phyloP scores from a whole-genome alignment of 2,113 vertebrate species.

The Mohoua ochrocephala region DNA sequence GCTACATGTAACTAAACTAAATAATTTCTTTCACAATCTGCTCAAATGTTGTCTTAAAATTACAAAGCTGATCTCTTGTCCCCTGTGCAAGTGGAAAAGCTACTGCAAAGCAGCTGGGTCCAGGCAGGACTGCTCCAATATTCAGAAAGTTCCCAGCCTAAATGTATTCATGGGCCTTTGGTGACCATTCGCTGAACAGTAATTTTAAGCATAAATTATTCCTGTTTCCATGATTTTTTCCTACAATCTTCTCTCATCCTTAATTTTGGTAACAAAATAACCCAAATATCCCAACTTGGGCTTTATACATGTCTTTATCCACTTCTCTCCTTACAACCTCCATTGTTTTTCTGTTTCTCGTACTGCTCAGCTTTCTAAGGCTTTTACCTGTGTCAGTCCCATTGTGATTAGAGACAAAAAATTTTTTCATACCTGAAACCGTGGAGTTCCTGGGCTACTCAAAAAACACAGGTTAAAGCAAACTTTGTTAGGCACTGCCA shows the following conservation, averaged over 20 bases:
- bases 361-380: not conserved
- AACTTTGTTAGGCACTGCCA: not conserved
- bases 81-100: accelerated
- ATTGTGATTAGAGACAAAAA: not conserved
- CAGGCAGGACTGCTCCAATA: not conserved
- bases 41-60: not conserved
- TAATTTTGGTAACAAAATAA: not conserved
- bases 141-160: not conserved
- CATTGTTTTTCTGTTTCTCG: not conserved
- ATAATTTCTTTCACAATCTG: not conserved
- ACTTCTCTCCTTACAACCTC: not conserved
- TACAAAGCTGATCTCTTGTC: not conserved
- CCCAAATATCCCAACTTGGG: not conserved
- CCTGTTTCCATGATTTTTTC: not conserved
- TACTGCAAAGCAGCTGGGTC: not conserved
- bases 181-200: not conserved
- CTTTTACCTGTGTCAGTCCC: not conserved
- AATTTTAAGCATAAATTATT: not conserved
- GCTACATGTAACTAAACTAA: not conserved
- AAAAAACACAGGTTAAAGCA: not conserved
- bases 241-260: not conserved
- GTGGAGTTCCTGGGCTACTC: not conserved
- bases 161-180: not conserved
- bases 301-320: not conserved
- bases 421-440: not conserved